Base-by-base conservation (phyloP, 2,113 vertebrate genomes). In the Archilochus colubris region DNA sequence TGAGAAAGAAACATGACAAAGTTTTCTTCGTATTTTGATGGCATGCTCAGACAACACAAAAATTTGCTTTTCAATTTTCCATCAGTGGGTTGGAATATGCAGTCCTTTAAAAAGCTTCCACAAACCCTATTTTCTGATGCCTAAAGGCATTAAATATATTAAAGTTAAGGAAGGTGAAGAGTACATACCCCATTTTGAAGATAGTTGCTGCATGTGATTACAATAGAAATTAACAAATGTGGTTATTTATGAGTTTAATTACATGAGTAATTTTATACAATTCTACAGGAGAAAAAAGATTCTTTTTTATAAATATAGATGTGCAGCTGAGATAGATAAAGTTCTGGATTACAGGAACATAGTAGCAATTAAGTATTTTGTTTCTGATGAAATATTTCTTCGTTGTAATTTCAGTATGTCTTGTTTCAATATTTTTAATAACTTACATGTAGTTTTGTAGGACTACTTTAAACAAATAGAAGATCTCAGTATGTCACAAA, bases 361-460 rank as follows among this genome's bases (percentile, higher is more conserved):
- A 13, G 38, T 38, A 82, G 51, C 2, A 75, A 44, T 36, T 74
- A 68, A 82, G 36, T 28, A 78, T 83, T 89, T 89, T 91, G 7
- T 78, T 93, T 58, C 70, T 90, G 25, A 48, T 67, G 14, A 88
- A 83, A 62, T 72, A 58, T 77, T 91, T 94, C 31, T 77, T 82
- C 46, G 12, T 62, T 54, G 6, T 64, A n/a, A 43, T 76, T 68
- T 68, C 44, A n/a, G 5, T 33, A 40, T 33, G 15, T 43, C 9
- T 19, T 74, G 70, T 46, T 68, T 12, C 10, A 72, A 3, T 16
- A 11, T 53, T 55, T 27, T 55, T 36, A 38, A 40, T 38, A 28
- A 43, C 5, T 44, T 48, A 40, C 10, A 8, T 70, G 8, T 33
- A 66, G 21, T 44, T 93, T 86, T 86, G 25, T 43, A 66, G 46